Conservation (phyloP, 2,888 invertebrate genomes). For the Ophioninae sp. region DNA sequence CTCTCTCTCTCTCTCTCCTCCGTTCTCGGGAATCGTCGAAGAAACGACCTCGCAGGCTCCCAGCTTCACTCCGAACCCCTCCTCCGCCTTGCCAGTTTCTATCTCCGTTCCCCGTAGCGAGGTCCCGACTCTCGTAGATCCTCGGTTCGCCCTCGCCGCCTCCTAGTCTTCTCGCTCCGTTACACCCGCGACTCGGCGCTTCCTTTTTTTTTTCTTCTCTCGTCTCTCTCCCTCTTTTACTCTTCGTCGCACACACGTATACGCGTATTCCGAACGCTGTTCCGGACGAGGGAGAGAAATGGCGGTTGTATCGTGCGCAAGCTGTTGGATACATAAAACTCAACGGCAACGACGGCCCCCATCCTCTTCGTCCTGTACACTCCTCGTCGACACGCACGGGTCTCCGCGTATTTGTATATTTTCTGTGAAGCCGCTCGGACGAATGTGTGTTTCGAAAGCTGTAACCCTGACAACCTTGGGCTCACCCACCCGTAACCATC, state of each 20-base stretch:
- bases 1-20: conserved; percentile 58
- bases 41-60: conserved; percentile 59
- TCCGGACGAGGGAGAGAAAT: conserved; percentile 62
- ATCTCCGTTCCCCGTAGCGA: conserved; percentile 36
- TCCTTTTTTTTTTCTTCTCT: not conserved
- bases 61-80: conserved; percentile 49
- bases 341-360: conserved; percentile 20
- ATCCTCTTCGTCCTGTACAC: conserved; percentile 23
- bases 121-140: conserved; percentile 51
- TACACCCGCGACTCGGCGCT: conserved; percentile 73
- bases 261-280: conserved; percentile 49
- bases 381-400: not conserved
- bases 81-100: conserved; percentile 8
- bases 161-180: conserved; percentile 68
- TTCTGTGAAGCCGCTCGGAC: conserved; percentile 52
- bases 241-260: not conserved
- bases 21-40: conserved; percentile 48
- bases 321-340: conserved; percentile 29
- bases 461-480: conserved; percentile 81
- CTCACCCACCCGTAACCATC: conserved; percentile 76
- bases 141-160: conserved; percentile 65
- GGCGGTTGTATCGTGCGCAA: conserved; percentile 66
- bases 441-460: conserved; percentile 79
- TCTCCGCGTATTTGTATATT: conserved; percentile 47
- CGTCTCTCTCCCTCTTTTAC: not conserved